Percentiles rank a stretch among this genome's conserved stretches.
These are phyloP conservation scores for Falcunculus frontatus DNA, from an alignment of 2,113 vertebrate genomes.

Conservation along the genomic window DNA sequence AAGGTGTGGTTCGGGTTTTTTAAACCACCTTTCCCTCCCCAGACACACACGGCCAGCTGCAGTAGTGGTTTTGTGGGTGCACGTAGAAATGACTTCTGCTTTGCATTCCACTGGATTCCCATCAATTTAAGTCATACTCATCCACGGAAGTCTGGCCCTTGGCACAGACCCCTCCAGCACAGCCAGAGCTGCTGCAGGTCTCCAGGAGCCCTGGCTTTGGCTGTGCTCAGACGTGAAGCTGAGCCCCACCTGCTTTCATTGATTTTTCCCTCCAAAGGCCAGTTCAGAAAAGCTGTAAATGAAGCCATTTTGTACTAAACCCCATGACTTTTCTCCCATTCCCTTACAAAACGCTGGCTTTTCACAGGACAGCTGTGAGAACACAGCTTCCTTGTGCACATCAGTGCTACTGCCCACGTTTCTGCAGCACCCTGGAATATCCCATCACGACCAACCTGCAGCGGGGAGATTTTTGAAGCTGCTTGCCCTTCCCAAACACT, in stretches of 20 bases:
- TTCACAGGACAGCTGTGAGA: background rate
- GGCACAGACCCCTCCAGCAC: background rate
- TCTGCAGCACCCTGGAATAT: background rate
- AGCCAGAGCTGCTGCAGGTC: background rate
- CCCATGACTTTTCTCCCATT: background rate
- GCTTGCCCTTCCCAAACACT: background rate
- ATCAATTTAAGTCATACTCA: fast-evolving
- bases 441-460: fast-evolving
- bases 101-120: background rate
- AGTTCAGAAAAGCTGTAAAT: background rate
- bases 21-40: background rate
- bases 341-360: background rate
- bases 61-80: background rate
- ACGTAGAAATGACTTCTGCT: background rate
- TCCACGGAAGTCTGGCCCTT: fast-evolving
- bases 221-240: background rate
- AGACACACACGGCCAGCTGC: fast-evolving
- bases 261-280: background rate
- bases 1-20: background rate
- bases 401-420: fast-evolving
- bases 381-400: background rate
- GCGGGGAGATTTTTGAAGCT: background rate
- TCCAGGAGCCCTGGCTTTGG: background rate
- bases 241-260: background rate
- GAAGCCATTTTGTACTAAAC: background rate